Percentiles rank a stretch among this genome's conserved stretches.
These are phyloP conservation scores for Pyxicephalus adspersus DNA, from an alignment of 2,113 vertebrate species.

Conservation along the genomic window DNA sequence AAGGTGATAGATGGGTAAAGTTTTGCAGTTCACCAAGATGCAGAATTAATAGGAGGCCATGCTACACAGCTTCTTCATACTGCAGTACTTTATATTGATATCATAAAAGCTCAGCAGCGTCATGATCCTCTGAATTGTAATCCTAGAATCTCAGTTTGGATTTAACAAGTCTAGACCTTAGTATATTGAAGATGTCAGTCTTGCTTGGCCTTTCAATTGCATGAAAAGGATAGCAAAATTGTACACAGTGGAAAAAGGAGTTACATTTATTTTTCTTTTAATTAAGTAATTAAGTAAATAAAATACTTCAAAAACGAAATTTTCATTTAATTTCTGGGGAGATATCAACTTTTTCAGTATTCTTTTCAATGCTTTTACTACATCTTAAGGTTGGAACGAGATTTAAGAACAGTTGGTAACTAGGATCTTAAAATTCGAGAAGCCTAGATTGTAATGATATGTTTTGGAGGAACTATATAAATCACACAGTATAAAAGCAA, in stretches of 20 bases:
- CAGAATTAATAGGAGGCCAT: constrained; percentile 31
- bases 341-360: too few relatives aligned
- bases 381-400: too few relatives aligned
- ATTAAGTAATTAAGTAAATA: too few relatives aligned
- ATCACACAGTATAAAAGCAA: too few relatives aligned
- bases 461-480: too few relatives aligned
- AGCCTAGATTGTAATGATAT: too few relatives aligned
- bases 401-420: too few relatives aligned
- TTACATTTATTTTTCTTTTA: not conserved
- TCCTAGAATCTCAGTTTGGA: constrained; percentile 9
- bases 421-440: too few relatives aligned
- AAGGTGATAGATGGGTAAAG: constrained; percentile 13
- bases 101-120: constrained; percentile 4
- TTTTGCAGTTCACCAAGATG: constrained; percentile 11
- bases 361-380: too few relatives aligned
- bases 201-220: not conserved
- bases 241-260: not conserved
- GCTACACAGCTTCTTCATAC: constrained; percentile 10
- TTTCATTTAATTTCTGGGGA: too few relatives aligned
- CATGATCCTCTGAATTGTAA: constrained; percentile 4
- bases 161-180: not conserved
- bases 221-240: not conserved
- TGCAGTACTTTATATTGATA: constrained; percentile 1
- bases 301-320: too few relatives aligned
- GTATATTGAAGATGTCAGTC: not conserved